Evolutionary conservation across 2,113 vertebrate species (phyloP), one percentile per base, ranked within the genome.

Genomic region (Chaetops frenatus): DNA sequence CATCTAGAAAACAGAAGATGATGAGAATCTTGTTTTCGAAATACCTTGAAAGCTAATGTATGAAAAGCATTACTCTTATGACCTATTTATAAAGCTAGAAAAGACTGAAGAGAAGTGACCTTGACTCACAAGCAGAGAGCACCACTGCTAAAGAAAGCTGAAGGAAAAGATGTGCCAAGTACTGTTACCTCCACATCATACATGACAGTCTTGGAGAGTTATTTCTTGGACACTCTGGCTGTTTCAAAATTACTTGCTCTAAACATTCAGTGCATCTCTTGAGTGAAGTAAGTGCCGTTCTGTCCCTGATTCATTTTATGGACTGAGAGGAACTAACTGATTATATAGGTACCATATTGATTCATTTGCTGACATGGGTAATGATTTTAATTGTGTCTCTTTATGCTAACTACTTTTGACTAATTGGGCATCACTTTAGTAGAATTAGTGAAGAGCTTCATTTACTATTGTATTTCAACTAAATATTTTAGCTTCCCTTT

Each of bases 351-450:
- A 62, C 15, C n/a, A 28, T 79, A 91, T 81, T 81, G 81, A 94
- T 89, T 60, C 4, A 7, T 79, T 78, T 87, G 47, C 48, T 91
- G 81, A 64, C 40, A 76, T 36, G 48, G 35, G 22, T 76, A 93
- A 67, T 76, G 21, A 94, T 87, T 94, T 89, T 89, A 88, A 94
- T 69, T 91, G 13, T 74, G 29, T 36, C 57, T 87, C 38, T 91
- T 87, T 71, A 76, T 76, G 40, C n/a, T 79, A 89, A 71, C n/a
- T 84, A 64, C 38, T 87, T 89, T 79, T 70, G 51, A 84, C 27
- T 89, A 87, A 81, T 58, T 74, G 1, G 27, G 7, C 31, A 85
- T 81, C 48, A 40, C 2, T 81, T 87, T 14, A 8, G 35, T n/a
- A 53, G 38, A 48, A 48, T 48, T 56, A 13, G 10, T 53, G 54